Base-by-base conservation (phyloP, 2,888 invertebrate species). In the Psylliodes chrysocephalus region DNA sequence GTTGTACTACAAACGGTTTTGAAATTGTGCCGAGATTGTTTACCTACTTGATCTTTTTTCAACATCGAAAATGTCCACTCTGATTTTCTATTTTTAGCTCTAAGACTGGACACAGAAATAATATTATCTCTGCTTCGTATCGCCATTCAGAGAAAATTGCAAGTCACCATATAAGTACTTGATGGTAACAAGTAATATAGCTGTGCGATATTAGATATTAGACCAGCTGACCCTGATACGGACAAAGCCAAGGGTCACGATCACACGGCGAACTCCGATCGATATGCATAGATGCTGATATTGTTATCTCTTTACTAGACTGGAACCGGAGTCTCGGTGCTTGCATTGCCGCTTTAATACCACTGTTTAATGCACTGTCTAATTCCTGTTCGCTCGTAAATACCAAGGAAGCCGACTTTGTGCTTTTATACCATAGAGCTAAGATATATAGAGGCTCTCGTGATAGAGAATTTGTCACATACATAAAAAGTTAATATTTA, bases 181-280 rank as follows among this genome's bases (percentile, higher is more conserved):
- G 17, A 42, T 15, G 42, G 42, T 18, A 1, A 17, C 19, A 54
- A 22, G 28, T 40, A 54, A 18, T 40, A 22, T 15, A 5, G 25
- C 10, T 19, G 35, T 22, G 40, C 19, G 22, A 25, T 40, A 14
- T 53, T 38, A 47, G 51, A 66, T 52, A 14, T 53, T 38, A 47
- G 51, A 66, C 53, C 65, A 63, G 65, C 61, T 69, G 65, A 69
- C 65, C 67, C 63, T 69, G 63, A 65, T 64, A 61, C 57, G 56
- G 54, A 67, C 30, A 53, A 61, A 61, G 30, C 46, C 40, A 64
- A 46, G 67, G 70, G 70, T 70, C 66, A 66, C 55, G 70, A 70
- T 64, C 68, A 63, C 61, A 56, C 28, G 46, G 35, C 7, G 35
- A 42, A 28, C n/a, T 22, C n/a, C 64, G 69, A 67, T 69, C 69